A percentile compares a stretch with the other conserved stretches of the same genome.
phyloP scores from a whole-genome alignment of 2,888 invertebrate species.

The Drosophila dives region DNA sequence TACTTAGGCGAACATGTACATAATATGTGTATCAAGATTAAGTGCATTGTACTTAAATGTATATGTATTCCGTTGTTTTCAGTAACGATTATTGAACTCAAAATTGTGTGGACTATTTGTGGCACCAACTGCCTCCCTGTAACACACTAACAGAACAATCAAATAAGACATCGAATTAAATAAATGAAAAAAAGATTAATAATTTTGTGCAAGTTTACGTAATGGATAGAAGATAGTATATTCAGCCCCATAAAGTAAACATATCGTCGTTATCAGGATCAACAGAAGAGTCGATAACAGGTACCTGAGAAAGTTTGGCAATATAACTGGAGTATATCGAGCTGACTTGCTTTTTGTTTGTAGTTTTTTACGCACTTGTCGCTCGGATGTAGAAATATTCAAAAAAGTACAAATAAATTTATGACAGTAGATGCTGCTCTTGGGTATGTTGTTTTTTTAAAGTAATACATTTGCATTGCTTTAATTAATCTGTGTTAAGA shows the following conservation, averaged over 20 bases:
- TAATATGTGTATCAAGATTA: neutral
- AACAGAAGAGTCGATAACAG: neutral
- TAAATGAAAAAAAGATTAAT: neutral
- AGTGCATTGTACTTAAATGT: slow-evolving; percentile 1
- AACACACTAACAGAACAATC: neutral
- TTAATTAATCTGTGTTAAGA: neutral
- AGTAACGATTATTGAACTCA: slow-evolving; percentile 3
- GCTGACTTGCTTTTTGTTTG: neutral
- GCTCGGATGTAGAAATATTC: neutral
- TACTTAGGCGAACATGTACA: slow-evolving; percentile 1
- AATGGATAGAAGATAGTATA: neutral
- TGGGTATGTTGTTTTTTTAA: neutral
- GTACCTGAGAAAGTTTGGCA: neutral
- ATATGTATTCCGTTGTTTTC: neutral
- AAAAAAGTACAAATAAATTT: neutral
- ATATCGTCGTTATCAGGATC: neutral
- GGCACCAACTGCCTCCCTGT: neutral
- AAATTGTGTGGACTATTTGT: neutral
- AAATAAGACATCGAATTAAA: neutral
- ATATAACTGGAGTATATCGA: neutral
- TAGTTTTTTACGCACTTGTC: neutral
- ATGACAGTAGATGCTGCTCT: neutral
- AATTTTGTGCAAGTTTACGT: too few relatives aligned
- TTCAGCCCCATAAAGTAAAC: neutral
- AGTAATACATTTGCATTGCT: neutral